Base-by-base conservation (phyloP, 2,113 vertebrate genomes). In the Pelobates fuscus region DNA sequence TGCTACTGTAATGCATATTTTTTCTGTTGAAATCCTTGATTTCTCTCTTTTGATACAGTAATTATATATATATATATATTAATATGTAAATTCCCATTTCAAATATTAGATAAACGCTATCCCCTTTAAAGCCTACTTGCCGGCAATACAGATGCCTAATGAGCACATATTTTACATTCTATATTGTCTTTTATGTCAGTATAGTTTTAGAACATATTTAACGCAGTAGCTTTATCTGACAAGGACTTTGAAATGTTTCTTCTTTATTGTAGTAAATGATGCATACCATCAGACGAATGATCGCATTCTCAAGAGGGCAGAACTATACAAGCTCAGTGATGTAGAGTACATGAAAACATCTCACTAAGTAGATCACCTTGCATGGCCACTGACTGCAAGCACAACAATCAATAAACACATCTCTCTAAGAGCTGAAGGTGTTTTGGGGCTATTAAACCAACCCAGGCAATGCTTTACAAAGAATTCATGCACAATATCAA, bases 211-310 rank as follows among this genome's bases (percentile, higher is more conserved):
- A 26, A 43, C 24, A 70, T 59, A 70, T 29, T 62, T 6, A 58
- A 37, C 32, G 18, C 7, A 59, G 52, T 24, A 59, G n/a, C 32
- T 23, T 59, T 23, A 46, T 43, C 37, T 67, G 55, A 30, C 63
- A 49, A 30, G 37, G 37, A n/a, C 37, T 67, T 67, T 67, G 25
- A 67, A 76, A 44, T 67, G 20, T 3, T 12, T 24, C 55, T 30
- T 27, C 54, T 75, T 75, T 67, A 67, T 67, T 59, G 62, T 24
- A 67, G 7, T 18, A 75, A 59, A 67, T 75, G 63, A 67, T 60
- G 46, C 37, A 29, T 58, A 65, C 32, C 62, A 58, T 74, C 23
- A 57, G 27, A 57, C 29, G 49, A 74, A 71, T 62, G 61, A 57
- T 65, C 29, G n/a, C 62, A 23, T 30, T 63, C 24, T 72, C 57